Conservation (phyloP, 2,113 vertebrate genomes). For the Alethe castanea region DNA sequence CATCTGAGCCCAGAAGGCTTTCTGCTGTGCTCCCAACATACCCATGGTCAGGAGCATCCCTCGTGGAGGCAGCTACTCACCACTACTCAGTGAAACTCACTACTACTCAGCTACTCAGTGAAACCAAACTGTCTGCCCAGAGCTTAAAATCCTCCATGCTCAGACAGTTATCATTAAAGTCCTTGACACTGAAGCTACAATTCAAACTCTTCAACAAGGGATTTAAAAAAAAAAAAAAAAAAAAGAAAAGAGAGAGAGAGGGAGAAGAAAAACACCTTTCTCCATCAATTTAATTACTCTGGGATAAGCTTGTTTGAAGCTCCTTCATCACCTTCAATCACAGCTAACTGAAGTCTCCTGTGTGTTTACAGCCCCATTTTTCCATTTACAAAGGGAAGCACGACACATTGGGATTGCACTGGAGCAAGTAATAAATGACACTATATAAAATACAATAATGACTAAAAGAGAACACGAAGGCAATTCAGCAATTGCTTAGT, state of each 20-base stretch:
- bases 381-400: background rate
- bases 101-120: background rate
- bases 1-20: background rate
- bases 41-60: background rate
- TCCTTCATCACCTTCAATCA: background rate
- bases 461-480: background rate
- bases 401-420: background rate
- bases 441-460: background rate
- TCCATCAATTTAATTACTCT: background rate
- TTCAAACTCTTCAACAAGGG: background rate
- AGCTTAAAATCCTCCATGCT: background rate
- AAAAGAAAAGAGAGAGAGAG: background rate
- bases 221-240: no score
- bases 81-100: background rate
- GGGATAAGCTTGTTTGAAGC: background rate
- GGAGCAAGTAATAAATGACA: background rate
- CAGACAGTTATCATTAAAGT: background rate
- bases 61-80: background rate
- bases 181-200: background rate
- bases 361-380: background rate
- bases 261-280: background rate
- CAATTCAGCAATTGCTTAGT: background rate
- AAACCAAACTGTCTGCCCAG: background rate
- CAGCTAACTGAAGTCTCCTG: background rate
- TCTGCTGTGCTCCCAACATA: background rate